Evolutionary conservation across 92 coral and sea anemone genomes (phyloP), one percentile per base, ranked within the genome.

Genomic region (Chrysogorgia sp.): DNA sequence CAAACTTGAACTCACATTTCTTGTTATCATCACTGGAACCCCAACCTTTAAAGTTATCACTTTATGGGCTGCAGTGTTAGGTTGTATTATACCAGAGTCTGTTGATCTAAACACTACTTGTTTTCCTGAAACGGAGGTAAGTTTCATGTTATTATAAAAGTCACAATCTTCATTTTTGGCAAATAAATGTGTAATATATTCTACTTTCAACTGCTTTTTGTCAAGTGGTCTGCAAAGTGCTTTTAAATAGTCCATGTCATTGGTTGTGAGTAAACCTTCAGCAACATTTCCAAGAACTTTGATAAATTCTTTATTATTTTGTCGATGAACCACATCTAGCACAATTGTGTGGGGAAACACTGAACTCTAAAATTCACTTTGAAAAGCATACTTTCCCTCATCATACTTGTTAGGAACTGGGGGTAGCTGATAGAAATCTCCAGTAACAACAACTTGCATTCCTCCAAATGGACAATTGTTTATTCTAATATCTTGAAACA

Each of bases 81-180:
- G 75, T 3, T 62, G 28, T 78, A 62, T 77, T 7, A 57, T 64
- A 34, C 85, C 90, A 62, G 55, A 41, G 31, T 87, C 90, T 9
- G 1, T 21, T 6, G 90, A 74, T 12, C 63, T n/a, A 55, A 75
- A 84, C 14, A 71, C 13, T 20, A 74, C 34, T 6, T 45, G 45
- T 23, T 84, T 31, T 25, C 82, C 84, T 0, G 85, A 67, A 2
- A 82, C 24, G 0, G 15, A 17, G 10, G 69, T 83, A 32, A 86
- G 23, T 15, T 40, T 41, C 13, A 62, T 34, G 58, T 53, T 67
- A 23, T 82, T 82, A 1, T 69, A 37, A 64, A 10, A 86, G 66
- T 86, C 86, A 4, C 84, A 79, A 59, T 87, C 91, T 61, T 87
- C 88, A 40, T 87, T 87, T 7, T 48, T 62, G 7, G 81, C 63